Conservation (phyloP, 2,113 vertebrate species). For the Eulacestoma nigropectus region DNA sequence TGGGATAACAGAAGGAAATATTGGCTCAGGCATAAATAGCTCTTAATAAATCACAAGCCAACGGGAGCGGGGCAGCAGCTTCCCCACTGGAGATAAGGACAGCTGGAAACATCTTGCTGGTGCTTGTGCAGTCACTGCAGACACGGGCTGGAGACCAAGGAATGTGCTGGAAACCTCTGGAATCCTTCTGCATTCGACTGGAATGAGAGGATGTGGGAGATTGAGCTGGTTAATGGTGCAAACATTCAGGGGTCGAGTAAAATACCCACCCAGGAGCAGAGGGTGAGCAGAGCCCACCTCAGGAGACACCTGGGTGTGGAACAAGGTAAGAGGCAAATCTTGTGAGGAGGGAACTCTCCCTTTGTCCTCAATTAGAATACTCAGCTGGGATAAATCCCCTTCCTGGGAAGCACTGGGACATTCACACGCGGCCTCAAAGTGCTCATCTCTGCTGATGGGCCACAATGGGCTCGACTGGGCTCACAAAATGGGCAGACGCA, state of each 20-base stretch:
- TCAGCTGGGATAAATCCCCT: not conserved
- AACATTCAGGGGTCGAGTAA: accelerated
- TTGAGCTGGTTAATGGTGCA: not conserved
- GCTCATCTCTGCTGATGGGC: not conserved
- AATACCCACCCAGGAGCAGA: not conserved
- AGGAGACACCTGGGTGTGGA: too few species aligned
- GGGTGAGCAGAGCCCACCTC: not conserved
- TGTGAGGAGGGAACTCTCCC: not conserved
- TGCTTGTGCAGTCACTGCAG: not conserved
- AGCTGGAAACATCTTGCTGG: not conserved
- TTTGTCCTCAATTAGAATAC: not conserved
- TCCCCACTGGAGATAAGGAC: not conserved
- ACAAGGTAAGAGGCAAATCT: not conserved
- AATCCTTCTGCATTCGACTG: not conserved
- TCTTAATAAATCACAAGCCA: conserved; percentile 61
- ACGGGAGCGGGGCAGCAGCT: not conserved
- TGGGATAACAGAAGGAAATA: conserved; percentile 61
- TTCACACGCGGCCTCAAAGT: not conserved
- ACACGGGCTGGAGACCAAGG: not conserved
- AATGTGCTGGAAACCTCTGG: not conserved
- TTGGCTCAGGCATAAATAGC: conserved; percentile 50
- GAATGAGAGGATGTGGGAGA: not conserved
- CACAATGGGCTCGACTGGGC: not conserved
- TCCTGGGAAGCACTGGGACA: not conserved
- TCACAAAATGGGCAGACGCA: not conserved